phyloP scores from a whole-genome alignment of 1,140 invertebrate genomes.

The Paramacrobiotus metropolitanus region DNA sequence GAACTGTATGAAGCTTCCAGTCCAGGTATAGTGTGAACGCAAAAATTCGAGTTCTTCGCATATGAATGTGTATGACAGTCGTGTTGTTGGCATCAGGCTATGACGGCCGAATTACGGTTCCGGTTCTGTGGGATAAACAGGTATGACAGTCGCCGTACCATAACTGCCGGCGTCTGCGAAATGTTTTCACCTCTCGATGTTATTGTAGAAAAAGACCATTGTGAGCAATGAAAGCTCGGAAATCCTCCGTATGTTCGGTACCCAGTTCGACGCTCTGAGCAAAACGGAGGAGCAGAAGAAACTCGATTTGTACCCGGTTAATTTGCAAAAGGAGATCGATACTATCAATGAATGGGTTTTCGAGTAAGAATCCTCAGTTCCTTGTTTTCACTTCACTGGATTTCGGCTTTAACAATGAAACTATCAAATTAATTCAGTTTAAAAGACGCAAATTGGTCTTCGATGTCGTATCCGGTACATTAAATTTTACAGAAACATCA shows the following conservation, averaged over 20 bases:
- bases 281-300: background rate
- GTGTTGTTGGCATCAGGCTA: slow-evolving; percentile 14
- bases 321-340: background rate
- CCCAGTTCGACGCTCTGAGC: background rate
- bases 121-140: slow-evolving; percentile 17
- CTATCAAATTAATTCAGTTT: too few relatives aligned
- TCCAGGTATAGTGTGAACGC: slow-evolving; percentile 12
- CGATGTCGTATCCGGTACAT: background rate
- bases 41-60: background rate
- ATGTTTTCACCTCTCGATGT: background rate
- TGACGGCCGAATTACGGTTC: slow-evolving; percentile 16
- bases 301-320: background rate
- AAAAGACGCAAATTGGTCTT: background rate
- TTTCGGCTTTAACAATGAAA: too few relatives aligned
- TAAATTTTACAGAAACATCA: background rate
- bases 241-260: background rate
- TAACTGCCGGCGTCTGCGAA: background rate
- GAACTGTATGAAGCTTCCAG: slow-evolving; percentile 16
- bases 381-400: too few relatives aligned
- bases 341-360: background rate
- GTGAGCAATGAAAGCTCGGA: background rate
- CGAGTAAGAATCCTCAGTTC: background rate
- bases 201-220: background rate
- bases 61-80: background rate
- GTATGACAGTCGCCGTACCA: too few relatives aligned